Evolutionary conservation across 2,113 vertebrate genomes (phyloP), one percentile per base, ranked within the genome.

Genomic region (Mormyrus iriodes): DNA sequence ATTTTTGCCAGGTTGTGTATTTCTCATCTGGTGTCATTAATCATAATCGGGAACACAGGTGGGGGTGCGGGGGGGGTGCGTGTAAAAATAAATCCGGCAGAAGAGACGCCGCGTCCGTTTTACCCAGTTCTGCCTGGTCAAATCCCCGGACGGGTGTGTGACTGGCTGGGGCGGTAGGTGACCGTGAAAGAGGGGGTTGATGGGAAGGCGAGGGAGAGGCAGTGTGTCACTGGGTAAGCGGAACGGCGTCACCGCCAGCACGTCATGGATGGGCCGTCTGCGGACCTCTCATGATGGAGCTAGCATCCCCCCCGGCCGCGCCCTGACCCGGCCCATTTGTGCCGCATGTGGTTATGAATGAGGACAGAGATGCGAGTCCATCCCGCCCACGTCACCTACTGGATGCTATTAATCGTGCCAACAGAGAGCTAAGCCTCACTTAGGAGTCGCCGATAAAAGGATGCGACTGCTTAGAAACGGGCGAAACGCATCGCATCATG

Each of bases 1-100:
- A 90, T 92, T 21, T 92, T 12, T 88, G 93, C 92, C 94, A 95
- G 92, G 92, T 90, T 89, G 94, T 93, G 93, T 92, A 94, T 94
- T 90, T 89, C 91, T 93, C 91, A 19, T 35, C 69, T 58, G 0
- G 31, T 51, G 88, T 93, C 96, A 90, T 97, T 96, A 97, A 96
- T 97, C 97, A 97, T 95, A 91, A 89, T 96, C 94, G 95, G 96
- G 85, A 48, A 94, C 95, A 94, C 94, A 93, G 95, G 95, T 92
- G 93, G 95, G 44, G 44, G 79, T n/a, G 35, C n/a, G 4, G 69
- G 27, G 3, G 31, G 13, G 13, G 31, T n/a, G 76, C 5, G 76
- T 42, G 44, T 46, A 84, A 84, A 84, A 84, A 44, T 46, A 48
- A 44, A 84, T 8, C 42, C 5, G 94, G 92, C 95, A 65, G 95